A percentile compares a stretch with the other conserved stretches of the same genome.
phyloP scores from a whole-genome alignment of 2,797 vertebrate species.

The Aselliscus stoliczkanus region DNA sequence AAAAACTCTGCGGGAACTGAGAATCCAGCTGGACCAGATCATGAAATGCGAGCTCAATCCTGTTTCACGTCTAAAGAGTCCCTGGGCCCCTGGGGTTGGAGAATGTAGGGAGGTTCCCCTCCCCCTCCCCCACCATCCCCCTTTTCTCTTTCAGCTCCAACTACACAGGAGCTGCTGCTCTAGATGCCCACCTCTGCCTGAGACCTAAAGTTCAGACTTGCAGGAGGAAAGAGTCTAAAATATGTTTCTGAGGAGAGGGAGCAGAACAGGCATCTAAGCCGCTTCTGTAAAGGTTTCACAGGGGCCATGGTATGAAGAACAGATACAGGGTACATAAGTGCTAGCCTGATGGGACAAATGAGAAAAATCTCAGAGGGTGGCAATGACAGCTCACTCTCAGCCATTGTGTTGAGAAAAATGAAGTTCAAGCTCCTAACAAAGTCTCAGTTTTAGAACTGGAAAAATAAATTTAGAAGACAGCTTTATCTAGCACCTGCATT shows the following conservation, averaged over 20 bases:
- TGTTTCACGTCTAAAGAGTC: background rate
- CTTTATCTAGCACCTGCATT: background rate
- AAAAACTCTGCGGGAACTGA: background rate
- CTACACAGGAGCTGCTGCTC: background rate
- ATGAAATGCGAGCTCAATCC: constrained; percentile 7
- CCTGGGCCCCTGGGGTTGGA: background rate
- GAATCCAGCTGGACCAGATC: background rate
- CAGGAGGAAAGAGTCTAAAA: constrained; percentile 3
- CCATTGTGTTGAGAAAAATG: background rate
- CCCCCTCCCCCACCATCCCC: background rate
- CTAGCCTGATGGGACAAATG: constrained; percentile 54
- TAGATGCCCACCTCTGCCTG: background rate
- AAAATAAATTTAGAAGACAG: background rate
- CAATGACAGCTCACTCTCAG: constrained; percentile 39
- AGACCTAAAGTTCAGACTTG: constrained; percentile 35
- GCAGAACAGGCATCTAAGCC: constrained; percentile 43
- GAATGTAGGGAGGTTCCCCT: background rate
- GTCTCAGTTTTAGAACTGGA: constrained; percentile 20
- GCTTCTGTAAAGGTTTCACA: constrained; percentile 47
- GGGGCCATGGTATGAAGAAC: constrained; percentile 7
- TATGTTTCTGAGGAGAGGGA: constrained; percentile 21
- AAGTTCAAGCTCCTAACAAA: constrained; percentile 33
- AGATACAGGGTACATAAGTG: constrained; percentile 41
- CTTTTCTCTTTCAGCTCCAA: background rate
- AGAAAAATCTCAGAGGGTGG: constrained; percentile 41